Evolutionary conservation across 2,797 vertebrate genomes (phyloP).

Genomic region (Takifugu ocellatus): DNA sequence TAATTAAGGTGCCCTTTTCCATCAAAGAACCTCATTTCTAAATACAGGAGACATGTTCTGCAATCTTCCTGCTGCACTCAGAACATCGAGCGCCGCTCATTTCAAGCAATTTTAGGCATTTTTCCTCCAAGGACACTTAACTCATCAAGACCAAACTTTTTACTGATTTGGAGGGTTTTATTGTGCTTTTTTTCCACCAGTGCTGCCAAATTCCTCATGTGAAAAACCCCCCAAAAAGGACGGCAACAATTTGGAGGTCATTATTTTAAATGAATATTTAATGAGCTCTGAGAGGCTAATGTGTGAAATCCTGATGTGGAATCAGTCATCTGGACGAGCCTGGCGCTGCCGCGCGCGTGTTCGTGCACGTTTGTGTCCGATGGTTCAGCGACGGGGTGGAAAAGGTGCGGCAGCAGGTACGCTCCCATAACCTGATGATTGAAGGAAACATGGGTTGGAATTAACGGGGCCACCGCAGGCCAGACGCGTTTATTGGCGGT

Average conservation of each 20-base stretch:
- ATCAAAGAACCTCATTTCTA: conserved; percentile 62
- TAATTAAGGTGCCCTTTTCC: conserved; percentile 61
- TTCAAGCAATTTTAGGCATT: conserved; percentile 33
- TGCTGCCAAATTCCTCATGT: neutral
- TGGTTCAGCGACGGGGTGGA: too few relatives aligned
- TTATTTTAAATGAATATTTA: conserved; percentile 11
- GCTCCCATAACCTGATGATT: too few relatives aligned
- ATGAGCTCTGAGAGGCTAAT: neutral
- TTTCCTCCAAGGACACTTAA: conserved; percentile 25
- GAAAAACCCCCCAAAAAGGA: neutral
- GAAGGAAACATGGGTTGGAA: too few relatives aligned
- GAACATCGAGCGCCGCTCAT: conserved; percentile 25
- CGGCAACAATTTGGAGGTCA: neutral
- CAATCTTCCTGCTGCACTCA: conserved; percentile 5
- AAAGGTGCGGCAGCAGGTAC: too few relatives aligned
- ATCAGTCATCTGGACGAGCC: too few relatives aligned
- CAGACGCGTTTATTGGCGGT: too few relatives aligned
- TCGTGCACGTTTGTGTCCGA: too few relatives aligned
- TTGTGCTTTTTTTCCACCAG: neutral
- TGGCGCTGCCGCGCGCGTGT: too few relatives aligned
- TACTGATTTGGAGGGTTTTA: conserved; percentile 3
- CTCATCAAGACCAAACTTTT: conserved; percentile 18
- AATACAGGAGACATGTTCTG: conserved; percentile 34
- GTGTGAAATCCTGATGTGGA: too few relatives aligned
- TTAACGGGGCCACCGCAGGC: too few relatives aligned